A percentile compares a stretch with the other conserved stretches of the same genome.
These are phyloP conservation scores for Drosophila barbarae DNA, from an alignment of 2,888 invertebrate genomes.

Conservation along the genomic window DNA sequence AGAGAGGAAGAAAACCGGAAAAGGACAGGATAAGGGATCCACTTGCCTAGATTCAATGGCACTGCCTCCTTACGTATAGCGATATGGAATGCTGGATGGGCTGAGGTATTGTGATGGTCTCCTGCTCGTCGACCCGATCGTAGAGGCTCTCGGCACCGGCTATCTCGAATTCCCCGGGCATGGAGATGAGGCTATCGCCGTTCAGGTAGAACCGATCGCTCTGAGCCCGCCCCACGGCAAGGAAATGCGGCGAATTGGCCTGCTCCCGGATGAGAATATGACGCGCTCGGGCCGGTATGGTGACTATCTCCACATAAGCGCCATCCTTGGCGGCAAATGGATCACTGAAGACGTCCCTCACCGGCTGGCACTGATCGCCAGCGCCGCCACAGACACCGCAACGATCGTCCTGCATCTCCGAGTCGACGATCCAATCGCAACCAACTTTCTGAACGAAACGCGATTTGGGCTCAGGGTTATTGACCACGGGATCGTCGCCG, in stretches of 20 bases:
- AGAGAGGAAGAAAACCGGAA: not conserved
- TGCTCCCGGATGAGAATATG: slow-evolving; percentile 89
- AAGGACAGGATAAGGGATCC: not conserved
- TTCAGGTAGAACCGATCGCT: slow-evolving; percentile 87
- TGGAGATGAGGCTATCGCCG: slow-evolving; percentile 86
- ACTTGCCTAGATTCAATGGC: too few species aligned
- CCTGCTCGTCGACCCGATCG: slow-evolving; percentile 88
- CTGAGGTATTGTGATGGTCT: slow-evolving; percentile 89
- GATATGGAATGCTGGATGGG: slow-evolving; percentile 90
- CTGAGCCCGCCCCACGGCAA: slow-evolving; percentile 87
- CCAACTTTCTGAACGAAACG: slow-evolving; percentile 87
- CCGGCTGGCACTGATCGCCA: slow-evolving; percentile 89
- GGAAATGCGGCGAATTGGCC: slow-evolving; percentile 87
- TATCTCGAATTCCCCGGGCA: slow-evolving; percentile 90
- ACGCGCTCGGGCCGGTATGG: slow-evolving; percentile 88
- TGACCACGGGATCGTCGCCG: slow-evolving; percentile 12
- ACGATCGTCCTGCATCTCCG: slow-evolving; percentile 88
- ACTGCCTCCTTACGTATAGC: slow-evolving; percentile 84
- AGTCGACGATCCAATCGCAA: slow-evolving; percentile 94
- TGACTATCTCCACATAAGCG: slow-evolving; percentile 81
- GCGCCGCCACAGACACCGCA: slow-evolving; percentile 93
- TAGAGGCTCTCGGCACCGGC: slow-evolving; percentile 90
- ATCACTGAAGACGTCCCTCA: slow-evolving; percentile 80
- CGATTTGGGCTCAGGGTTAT: slow-evolving; percentile 41
- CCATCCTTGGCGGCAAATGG: slow-evolving; percentile 83